Evolutionary conservation across 2,797 vertebrate genomes (phyloP), one percentile per base, ranked within the genome.

Genomic region (Knipowitschia caucasica): DNA sequence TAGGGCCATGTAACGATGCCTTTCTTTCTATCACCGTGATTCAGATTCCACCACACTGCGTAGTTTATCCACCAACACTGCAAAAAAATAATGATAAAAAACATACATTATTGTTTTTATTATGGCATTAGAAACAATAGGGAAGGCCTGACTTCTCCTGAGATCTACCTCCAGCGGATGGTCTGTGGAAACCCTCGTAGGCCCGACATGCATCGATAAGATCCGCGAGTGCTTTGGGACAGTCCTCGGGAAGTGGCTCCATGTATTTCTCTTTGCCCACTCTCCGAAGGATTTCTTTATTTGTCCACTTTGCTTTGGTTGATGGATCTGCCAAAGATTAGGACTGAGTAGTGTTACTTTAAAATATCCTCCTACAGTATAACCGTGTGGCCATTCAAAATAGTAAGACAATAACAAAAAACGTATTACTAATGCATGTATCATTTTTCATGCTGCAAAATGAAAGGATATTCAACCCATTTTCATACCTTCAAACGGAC

Each of bases 121-220:
- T n/a, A n/a, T n/a, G n/a, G n/a, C n/a, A n/a, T n/a, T n/a, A n/a
- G n/a, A n/a, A n/a, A n/a, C n/a, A 25, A 43, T 7, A 14, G 10
- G 4, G 3, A 44, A 6, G 33, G 4, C n/a, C 21, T 5, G 15
- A 0, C 2, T 4, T 51, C 9, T 10, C 5, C 4, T 8, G 10
- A n/a, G n/a, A n/a, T n/a, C n/a, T 77, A 94, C 94, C 90, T 73
- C 92, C 89, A 0, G 91, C 84, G 17, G 83, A 89, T 1, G 92
- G 95, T 25, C 93, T 88, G 0, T 57, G 12, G 23, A 89, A 91
- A 7, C 83, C 67, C 0, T 93, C 86, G 0, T 77, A 83, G 15
- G 80, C 83, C 9, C 75, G 78, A 39, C 93, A 94, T 18, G 43
- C 59, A 2, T 86, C 33, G 44, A 93, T 91, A 63, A 94, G 20